Evolutionary conservation across 2,888 invertebrate species (phyloP).

Genomic region (Apamea monoglypha): DNA sequence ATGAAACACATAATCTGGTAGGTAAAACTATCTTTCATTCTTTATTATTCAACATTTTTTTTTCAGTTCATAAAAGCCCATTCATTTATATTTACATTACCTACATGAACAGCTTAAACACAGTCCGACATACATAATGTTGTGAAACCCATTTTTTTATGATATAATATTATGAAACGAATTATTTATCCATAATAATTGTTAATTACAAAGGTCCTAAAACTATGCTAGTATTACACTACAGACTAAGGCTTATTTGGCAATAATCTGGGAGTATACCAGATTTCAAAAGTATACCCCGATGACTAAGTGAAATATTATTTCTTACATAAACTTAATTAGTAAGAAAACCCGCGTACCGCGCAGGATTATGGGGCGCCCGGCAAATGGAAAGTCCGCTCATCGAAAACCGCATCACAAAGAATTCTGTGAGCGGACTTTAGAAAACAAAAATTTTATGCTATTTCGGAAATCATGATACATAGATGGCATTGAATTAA

Average conservation of each 20-base stretch:
- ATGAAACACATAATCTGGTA: background rate
- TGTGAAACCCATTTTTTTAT: too few species aligned
- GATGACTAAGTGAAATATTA: slow-evolving; percentile 1
- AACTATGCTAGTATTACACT: background rate
- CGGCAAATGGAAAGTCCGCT: slow-evolving; percentile 23
- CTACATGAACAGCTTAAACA: too few species aligned
- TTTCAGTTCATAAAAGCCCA: too few species aligned
- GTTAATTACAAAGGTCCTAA: background rate
- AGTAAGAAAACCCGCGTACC: slow-evolving; percentile 15
- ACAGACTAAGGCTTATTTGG: background rate
- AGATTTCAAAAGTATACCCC: background rate
- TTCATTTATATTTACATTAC: too few species aligned
- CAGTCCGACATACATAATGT: too few species aligned
- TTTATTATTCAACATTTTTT: too few species aligned
- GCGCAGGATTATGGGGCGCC: background rate
- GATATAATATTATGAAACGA: too few species aligned
- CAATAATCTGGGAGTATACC: background rate
- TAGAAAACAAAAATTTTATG: background rate
- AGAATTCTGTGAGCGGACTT: background rate
- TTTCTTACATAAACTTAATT: slow-evolving; percentile 10
- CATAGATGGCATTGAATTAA: background rate
- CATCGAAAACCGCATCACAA: background rate
- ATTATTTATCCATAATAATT: background rate
- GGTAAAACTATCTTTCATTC: background rate
- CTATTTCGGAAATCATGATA: background rate